phyloP scores from a whole-genome alignment of 64 coral and sea anemone species.

The Stichodactyla mertensii region DNA sequence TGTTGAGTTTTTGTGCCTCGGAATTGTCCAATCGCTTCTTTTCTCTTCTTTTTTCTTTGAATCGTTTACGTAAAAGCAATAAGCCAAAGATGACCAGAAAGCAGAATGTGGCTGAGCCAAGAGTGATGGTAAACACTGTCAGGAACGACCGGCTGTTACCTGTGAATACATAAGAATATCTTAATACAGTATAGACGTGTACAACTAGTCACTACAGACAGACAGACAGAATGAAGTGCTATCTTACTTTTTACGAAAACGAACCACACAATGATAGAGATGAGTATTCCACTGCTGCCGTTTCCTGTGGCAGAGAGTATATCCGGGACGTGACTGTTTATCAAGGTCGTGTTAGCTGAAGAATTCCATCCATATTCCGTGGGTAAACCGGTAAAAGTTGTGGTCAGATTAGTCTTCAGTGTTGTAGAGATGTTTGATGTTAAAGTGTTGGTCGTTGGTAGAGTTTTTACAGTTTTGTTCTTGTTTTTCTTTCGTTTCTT shows the following conservation, averaged over 20 bases:
- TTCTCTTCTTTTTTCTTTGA: background rate
- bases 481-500: background rate
- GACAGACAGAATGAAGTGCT: background rate
- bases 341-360: background rate
- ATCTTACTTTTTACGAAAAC: slow-evolving; percentile 3
- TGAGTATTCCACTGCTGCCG: background rate
- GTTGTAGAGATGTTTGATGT: background rate
- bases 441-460: background rate
- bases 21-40: background rate
- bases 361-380: background rate
- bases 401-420: background rate
- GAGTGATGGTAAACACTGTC: background rate
- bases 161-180: background rate
- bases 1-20: background rate
- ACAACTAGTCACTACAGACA: too few species aligned
- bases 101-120: background rate
- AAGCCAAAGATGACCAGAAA: slow-evolving; percentile 1
- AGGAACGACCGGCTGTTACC: background rate
- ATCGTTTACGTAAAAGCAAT: background rate
- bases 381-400: background rate
- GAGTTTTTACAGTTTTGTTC: background rate
- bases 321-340: background rate
- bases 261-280: slow-evolving; percentile 8
- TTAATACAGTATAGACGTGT: background rate
- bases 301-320: background rate